phyloP scores from a whole-genome alignment of 2,888 invertebrate genomes.

The Monoplex corrugatus region DNA sequence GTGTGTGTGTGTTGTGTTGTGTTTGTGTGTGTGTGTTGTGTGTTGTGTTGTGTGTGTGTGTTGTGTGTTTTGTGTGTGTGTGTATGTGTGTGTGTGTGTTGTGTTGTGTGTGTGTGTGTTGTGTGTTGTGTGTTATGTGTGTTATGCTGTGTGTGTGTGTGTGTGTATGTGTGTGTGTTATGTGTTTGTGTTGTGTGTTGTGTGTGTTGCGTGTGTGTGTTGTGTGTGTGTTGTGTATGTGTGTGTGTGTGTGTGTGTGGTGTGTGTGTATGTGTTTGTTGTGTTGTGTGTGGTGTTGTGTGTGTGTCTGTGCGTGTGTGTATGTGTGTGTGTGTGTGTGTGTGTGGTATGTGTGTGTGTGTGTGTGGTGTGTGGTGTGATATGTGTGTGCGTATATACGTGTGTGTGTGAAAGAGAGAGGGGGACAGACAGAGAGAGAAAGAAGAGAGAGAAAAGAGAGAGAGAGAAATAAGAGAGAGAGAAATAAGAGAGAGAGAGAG shows the following conservation, averaged over 20 bases:
- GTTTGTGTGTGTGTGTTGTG: not conserved
- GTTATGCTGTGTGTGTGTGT: not conserved
- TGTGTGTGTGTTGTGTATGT: not conserved
- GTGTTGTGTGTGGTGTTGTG: not conserved
- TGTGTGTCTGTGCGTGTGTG: too few relatives aligned
- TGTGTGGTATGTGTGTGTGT: not conserved
- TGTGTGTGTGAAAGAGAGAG: not conserved
- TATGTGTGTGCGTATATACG: too few relatives aligned
- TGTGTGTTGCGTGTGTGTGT: slow-evolving; percentile 1
- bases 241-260: not conserved
- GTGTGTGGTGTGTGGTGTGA: too few relatives aligned
- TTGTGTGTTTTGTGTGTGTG: not conserved
- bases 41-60: too few relatives aligned
- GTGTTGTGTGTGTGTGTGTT: not conserved
- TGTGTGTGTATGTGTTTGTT: not conserved
- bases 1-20: not conserved
- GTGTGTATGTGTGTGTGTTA: not conserved
- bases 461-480: not conserved
- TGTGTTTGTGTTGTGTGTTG: too few relatives aligned
- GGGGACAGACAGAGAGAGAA: not conserved
- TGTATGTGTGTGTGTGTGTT: not conserved
- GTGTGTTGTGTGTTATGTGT: too few relatives aligned
- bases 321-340: not conserved
- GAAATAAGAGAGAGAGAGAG: not conserved
- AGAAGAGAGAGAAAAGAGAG: not conserved